Percentiles rank a stretch among this genome's conserved stretches.
Evolutionary conservation across 1,140 invertebrate species (phyloP).

Genomic region (Parasteatoda tepidariorum): DNA sequence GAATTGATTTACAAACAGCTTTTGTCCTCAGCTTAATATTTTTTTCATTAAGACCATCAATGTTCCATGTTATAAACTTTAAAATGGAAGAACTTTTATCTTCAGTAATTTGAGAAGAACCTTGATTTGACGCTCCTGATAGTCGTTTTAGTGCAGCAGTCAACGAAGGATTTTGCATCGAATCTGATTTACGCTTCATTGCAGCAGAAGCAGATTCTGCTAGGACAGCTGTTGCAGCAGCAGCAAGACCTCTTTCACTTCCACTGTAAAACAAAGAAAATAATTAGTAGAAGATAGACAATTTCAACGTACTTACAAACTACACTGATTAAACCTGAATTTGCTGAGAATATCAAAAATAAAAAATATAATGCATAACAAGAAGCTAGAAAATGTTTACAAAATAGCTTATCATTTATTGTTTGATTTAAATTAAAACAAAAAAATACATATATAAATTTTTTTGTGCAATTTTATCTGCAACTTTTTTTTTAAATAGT

Average conservation of each 20-base stretch:
- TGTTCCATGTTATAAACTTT: constrained; percentile 74
- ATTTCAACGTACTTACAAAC: too few species aligned
- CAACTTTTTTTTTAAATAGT: too few species aligned
- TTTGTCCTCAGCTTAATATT: constrained; percentile 72
- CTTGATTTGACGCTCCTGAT: background rate
- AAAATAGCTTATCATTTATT: too few species aligned
- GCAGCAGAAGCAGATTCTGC: constrained; percentile 26
- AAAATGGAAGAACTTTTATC: constrained; percentile 62
- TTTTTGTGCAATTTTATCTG: too few species aligned
- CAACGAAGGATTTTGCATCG: background rate
- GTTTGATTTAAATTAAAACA: too few species aligned
- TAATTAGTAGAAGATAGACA: background rate
- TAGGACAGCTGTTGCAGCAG: constrained; percentile 50
- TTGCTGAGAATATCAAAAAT: too few species aligned
- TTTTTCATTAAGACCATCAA: constrained; percentile 74
- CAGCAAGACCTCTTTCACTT: constrained; percentile 26
- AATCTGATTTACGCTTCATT: background rate
- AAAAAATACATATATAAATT: too few species aligned
- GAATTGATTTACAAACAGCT: constrained; percentile 71
- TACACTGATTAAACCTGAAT: too few species aligned
- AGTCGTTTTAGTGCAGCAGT: background rate
- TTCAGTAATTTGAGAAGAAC: background rate
- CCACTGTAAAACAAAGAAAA: constrained; percentile 35
- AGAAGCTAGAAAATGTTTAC: too few species aligned
- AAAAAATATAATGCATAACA: too few species aligned